Percentiles rank a stretch among this genome's conserved stretches.
phyloP scores from a whole-genome alignment of 2,113 vertebrate species.

The Theristicus caerulescens region DNA sequence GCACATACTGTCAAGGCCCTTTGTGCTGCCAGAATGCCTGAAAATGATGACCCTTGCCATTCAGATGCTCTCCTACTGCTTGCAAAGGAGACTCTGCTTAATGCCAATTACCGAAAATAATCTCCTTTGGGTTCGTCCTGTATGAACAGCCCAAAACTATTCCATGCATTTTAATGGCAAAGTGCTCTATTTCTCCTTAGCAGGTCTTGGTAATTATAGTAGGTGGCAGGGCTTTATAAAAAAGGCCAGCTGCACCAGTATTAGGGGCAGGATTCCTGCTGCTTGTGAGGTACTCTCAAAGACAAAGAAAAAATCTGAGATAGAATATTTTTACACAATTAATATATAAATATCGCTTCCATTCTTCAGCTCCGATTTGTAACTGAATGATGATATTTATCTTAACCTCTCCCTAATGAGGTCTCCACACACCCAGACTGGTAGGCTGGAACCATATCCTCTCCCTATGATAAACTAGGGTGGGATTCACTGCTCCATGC shows the following conservation, averaged over 20 bases:
- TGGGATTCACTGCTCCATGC: neutral
- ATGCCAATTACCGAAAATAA: neutral
- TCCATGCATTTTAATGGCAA: neutral
- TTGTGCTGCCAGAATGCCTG: neutral
- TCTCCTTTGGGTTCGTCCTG: neutral
- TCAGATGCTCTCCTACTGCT: neutral
- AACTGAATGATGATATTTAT: neutral
- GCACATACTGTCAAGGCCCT: neutral
- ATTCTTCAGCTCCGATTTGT: neutral
- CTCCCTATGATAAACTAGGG: neutral
- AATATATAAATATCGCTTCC: neutral
- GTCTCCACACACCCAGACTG: neutral
- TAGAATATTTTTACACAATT: neutral
- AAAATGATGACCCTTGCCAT: neutral
- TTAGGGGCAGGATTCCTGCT: neutral
- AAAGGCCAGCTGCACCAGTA: neutral
- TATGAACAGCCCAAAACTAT: neutral
- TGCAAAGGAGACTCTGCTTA: neutral
- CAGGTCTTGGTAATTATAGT: neutral
- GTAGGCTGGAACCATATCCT: neutral
- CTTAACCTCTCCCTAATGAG: neutral
- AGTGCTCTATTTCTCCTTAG: neutral
- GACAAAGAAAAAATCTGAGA: neutral
- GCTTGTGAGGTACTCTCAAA: neutral
- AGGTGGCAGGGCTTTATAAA: neutral